These are phyloP conservation scores for Rhegmatorhina hoffmannsi DNA, from an alignment of 2,113 vertebrate species.

Conservation along the genomic window DNA sequence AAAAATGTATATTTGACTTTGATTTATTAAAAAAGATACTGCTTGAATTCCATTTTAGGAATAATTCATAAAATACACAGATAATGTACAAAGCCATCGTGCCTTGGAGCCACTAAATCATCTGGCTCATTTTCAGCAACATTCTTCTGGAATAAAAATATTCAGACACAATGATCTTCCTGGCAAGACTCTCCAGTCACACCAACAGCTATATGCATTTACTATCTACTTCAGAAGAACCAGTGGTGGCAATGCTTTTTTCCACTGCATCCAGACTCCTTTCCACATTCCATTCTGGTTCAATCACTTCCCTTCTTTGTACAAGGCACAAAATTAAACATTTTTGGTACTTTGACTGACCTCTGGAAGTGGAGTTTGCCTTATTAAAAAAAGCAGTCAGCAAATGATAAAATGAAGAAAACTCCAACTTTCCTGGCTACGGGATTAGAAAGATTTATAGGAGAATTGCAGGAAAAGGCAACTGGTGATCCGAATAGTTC, in stretches of 20 bases:
- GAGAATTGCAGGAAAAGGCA: neutral
- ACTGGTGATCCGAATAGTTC: neutral
- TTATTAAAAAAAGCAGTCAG: conserved; percentile 17
- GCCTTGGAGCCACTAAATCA: conserved; percentile 17
- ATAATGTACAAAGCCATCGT: neutral
- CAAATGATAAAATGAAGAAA: neutral
- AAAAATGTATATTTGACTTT: neutral
- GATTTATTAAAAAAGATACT: conserved; percentile 15
- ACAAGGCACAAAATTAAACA: conserved; percentile 56
- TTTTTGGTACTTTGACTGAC: conserved; percentile 56
- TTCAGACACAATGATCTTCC: conserved; percentile 27
- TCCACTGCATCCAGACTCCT: conserved; percentile 51
- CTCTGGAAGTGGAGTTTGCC: conserved; percentile 33
- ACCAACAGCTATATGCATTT: neutral
- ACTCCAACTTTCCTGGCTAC: neutral
- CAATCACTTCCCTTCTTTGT: conserved; percentile 69
- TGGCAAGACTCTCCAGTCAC: conserved; percentile 12
- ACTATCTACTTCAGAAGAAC: conserved; percentile 29
- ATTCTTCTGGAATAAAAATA: conserved; percentile 51
- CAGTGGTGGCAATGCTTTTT: conserved; percentile 28
- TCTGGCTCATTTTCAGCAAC: conserved; percentile 42
- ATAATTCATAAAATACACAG: conserved; percentile 33
- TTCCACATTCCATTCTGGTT: conserved; percentile 70
- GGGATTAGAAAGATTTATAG: neutral
- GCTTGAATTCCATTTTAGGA: conserved; percentile 48